These are phyloP conservation scores for Callorhinus ursinus DNA, from an alignment of 2,113 vertebrate species.

Conservation along the genomic window DNA sequence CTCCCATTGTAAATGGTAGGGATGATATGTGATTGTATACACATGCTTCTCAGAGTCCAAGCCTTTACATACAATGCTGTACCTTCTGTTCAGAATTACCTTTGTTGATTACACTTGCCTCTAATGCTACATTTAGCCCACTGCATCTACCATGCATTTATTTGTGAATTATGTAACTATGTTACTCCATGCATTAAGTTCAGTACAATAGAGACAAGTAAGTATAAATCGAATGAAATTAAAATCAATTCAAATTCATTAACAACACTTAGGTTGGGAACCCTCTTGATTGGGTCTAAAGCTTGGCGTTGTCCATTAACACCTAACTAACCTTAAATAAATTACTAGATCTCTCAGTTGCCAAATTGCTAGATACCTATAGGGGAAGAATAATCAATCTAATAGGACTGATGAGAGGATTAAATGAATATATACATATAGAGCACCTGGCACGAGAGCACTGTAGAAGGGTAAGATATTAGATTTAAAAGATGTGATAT, in stretches of 20 bases:
- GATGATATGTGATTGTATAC: neutral
- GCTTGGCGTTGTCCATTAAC: neutral
- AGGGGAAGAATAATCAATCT: neutral
- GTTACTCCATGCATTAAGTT: neutral
- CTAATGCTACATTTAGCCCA: neutral
- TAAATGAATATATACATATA: neutral
- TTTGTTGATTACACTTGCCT: neutral
- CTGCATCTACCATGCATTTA: neutral
- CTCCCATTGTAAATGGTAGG: neutral
- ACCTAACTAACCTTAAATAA: neutral
- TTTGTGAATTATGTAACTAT: neutral
- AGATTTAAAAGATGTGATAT: neutral
- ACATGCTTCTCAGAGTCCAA: neutral
- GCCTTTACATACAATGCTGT: neutral
- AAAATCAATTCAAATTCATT: neutral
- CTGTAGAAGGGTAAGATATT: neutral
- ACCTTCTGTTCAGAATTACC: neutral
- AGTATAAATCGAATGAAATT: neutral
- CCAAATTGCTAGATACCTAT: neutral
- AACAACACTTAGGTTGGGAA: neutral
- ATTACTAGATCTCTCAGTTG: neutral
- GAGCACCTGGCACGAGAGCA: fast-evolving
- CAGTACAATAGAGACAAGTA: neutral
- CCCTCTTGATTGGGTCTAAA: neutral
- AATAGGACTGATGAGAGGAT: neutral